Percentiles rank a stretch among this genome's conserved stretches.
These are phyloP conservation scores for Botia almorhae DNA, from an alignment of 2,797 vertebrate genomes.

Conservation along the genomic window DNA sequence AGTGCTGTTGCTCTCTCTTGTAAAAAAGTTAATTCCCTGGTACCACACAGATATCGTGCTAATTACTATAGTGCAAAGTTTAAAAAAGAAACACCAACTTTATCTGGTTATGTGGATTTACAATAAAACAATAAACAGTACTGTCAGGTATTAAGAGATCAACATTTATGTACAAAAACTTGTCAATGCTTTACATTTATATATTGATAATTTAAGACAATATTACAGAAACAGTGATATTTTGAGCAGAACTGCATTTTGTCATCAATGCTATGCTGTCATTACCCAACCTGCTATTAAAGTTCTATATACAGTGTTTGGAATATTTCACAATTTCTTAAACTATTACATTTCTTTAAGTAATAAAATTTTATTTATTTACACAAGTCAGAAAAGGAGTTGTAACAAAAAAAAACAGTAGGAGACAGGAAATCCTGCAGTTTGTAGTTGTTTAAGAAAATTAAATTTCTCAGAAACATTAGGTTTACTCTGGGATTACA, in stretches of 20 bases:
- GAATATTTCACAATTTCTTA: not conserved
- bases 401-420: constrained; percentile 34
- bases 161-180: constrained; percentile 32
- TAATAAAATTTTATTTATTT: constrained; percentile 23
- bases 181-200: constrained; percentile 35
- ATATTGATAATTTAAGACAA: constrained; percentile 50
- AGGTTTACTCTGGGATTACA: constrained; percentile 56
- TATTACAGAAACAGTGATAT: not conserved
- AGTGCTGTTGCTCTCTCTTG: no score
- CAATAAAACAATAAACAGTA: no score
- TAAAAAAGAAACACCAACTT: no score
- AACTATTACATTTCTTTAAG: not conserved
- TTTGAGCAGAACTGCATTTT: not conserved
- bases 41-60: no score
- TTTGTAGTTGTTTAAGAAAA: constrained; percentile 23
- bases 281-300: not conserved
- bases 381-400: constrained; percentile 38
- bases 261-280: not conserved
- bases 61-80: no score
- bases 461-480: constrained; percentile 46
- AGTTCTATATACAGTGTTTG: not conserved
- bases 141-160: not conserved
- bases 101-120: no score
- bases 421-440: constrained; percentile 4
- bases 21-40: no score